Evolutionary conservation across 2,888 invertebrate genomes (phyloP).

Genomic region (Ryuthela nishihirai): DNA sequence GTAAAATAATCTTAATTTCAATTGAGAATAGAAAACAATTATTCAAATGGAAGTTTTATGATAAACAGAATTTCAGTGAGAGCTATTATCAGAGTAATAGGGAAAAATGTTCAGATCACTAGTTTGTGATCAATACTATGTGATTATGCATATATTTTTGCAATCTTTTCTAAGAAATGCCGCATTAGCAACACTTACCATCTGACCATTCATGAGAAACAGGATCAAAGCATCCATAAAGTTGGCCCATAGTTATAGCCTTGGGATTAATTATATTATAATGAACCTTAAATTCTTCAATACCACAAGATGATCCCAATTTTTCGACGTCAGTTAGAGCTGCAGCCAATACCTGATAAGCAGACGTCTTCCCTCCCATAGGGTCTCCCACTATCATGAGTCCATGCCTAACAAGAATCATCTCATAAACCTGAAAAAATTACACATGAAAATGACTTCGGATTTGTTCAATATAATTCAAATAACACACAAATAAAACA

Average conservation of each 20-base stretch:
- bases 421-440: slow-evolving; percentile 64
- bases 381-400: slow-evolving; percentile 57
- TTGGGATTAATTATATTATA: slow-evolving; percentile 56
- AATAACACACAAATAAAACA: background rate
- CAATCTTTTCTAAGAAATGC: no score
- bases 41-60: no score
- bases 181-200: slow-evolving; percentile 50
- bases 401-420: slow-evolving; percentile 56
- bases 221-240: slow-evolving; percentile 56
- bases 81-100: no score
- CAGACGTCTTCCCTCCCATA: slow-evolving; percentile 55
- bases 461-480: background rate
- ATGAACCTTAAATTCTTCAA: slow-evolving; percentile 49
- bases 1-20: no score
- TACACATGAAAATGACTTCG: no score
- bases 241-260: slow-evolving; percentile 56
- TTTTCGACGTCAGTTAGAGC: slow-evolving; percentile 51
- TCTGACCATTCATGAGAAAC: slow-evolving; percentile 57
- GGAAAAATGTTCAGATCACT: no score
- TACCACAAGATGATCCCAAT: slow-evolving; percentile 45
- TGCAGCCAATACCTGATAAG: slow-evolving; percentile 52
- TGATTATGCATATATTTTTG: no score
- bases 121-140: no score
- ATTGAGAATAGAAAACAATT: no score
- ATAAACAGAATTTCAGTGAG: no score